phyloP scores from a whole-genome alignment of 2,113 vertebrate species.

The Picathartes gymnocephalus region DNA sequence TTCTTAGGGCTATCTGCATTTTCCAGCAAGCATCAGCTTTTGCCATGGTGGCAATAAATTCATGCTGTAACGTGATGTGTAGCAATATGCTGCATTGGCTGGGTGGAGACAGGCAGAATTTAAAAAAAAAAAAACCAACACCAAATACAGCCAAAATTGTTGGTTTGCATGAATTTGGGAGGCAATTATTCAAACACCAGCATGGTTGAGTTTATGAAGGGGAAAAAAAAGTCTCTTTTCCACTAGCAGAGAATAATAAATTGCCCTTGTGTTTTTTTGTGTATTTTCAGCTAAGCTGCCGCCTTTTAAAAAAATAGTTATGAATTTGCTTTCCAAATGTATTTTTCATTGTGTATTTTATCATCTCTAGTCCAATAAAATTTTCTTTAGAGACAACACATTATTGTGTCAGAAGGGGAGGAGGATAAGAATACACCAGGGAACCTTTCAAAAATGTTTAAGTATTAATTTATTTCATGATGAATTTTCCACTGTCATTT shows the following conservation, averaged over 20 bases:
- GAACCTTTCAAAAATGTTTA: conserved; percentile 72
- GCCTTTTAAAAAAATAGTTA: conserved; percentile 45
- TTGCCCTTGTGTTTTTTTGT: conserved; percentile 4
- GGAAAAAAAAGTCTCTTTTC: not conserved
- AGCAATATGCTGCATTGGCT: not conserved
- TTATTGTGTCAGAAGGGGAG: conserved; percentile 58
- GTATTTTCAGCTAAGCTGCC: conserved; percentile 44
- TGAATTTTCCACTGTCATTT: conserved; percentile 74
- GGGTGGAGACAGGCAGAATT: not conserved
- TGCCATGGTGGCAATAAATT: not conserved
- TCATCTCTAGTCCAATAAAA: conserved; percentile 57
- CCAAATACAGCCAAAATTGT: not conserved
- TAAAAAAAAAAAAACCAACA: not conserved
- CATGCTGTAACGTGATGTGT: not conserved
- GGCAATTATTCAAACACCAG: conserved; percentile 54
- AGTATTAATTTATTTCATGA: conserved; percentile 76
- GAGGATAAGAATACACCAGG: conserved; percentile 62
- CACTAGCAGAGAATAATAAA: conserved; percentile 42
- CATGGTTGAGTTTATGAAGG: not conserved
- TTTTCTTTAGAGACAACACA: conserved; percentile 56
- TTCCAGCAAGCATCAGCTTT: not conserved
- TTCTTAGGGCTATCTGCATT: not conserved
- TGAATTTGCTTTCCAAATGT: conserved; percentile 60
- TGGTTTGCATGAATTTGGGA: conserved; percentile 10
- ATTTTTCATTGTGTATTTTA: conserved; percentile 61